These are phyloP conservation scores for Balearica regulorum DNA, from an alignment of 2,797 vertebrate genomes.

Conservation along the genomic window DNA sequence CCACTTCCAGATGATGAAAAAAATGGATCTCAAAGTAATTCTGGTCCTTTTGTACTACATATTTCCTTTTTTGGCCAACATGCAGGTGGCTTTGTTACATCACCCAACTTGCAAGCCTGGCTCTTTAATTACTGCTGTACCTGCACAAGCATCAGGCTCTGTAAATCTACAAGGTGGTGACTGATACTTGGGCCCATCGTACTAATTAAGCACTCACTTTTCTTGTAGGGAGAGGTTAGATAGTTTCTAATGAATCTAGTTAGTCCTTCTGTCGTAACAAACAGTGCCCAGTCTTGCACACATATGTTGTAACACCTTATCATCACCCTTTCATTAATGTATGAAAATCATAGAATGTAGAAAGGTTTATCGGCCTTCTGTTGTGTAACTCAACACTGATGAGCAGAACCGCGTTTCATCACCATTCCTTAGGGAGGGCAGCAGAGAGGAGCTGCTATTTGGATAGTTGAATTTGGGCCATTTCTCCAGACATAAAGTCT, in stretches of 20 bases:
- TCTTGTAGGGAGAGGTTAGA: background rate
- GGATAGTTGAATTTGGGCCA: background rate
- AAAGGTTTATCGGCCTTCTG: conserved; percentile 5
- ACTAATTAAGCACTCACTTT: conserved; percentile 1
- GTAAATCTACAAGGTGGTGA: background rate
- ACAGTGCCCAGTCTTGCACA: conserved; percentile 35
- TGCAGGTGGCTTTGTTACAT: background rate
- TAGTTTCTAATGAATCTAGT: background rate
- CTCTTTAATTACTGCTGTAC: background rate
- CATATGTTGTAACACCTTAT: conserved; percentile 37
- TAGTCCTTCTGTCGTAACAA: background rate
- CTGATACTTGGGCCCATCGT: background rate
- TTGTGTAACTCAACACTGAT: background rate
- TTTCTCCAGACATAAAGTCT: background rate
- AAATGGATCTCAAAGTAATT: background rate
- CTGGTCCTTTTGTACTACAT: background rate
- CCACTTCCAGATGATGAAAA: background rate
- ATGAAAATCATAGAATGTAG: background rate
- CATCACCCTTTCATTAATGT: conserved; percentile 60
- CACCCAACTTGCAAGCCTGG: background rate
- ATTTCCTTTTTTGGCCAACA: background rate
- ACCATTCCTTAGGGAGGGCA: background rate
- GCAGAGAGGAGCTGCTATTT: background rate
- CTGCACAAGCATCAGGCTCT: background rate
- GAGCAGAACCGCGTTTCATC: background rate